Conservation (phyloP, 1,140 invertebrate species). For the Vanessa atalanta region DNA sequence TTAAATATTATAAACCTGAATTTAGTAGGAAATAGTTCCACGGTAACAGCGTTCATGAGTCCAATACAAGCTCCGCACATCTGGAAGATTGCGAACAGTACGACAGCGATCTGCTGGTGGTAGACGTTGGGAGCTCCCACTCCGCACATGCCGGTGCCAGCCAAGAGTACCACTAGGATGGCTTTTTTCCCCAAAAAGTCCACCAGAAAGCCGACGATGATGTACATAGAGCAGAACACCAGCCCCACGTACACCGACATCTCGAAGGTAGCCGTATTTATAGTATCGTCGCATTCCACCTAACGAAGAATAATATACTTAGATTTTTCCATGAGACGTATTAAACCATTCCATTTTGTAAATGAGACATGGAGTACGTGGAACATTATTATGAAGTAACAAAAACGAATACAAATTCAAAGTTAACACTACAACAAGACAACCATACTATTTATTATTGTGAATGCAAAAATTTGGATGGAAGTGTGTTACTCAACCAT, state of each 20-base stretch:
- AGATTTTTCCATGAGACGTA: background rate
- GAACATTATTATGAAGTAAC: too few species aligned
- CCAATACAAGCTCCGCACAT: slow-evolving; percentile 75
- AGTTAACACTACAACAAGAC: too few species aligned
- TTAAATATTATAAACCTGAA: slow-evolving; percentile 59
- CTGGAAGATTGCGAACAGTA: slow-evolving; percentile 72
- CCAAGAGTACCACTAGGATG: slow-evolving; percentile 61
- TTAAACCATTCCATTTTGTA: too few species aligned
- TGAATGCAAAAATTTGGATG: too few species aligned
- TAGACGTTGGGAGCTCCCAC: slow-evolving; percentile 54
- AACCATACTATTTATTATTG: too few species aligned
- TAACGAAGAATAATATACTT: slow-evolving; percentile 19
- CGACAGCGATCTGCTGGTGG: slow-evolving; percentile 58
- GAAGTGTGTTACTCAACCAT: too few species aligned
- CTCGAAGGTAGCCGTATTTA: slow-evolving; percentile 69
- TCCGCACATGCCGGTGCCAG: slow-evolving; percentile 58
- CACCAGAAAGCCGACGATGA: slow-evolving; percentile 71
- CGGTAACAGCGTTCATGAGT: slow-evolving; percentile 73
- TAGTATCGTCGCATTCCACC: slow-evolving; percentile 63
- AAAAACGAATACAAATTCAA: too few species aligned
- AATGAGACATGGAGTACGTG: too few species aligned
- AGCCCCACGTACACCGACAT: slow-evolving; percentile 73
- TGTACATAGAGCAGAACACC: slow-evolving; percentile 74
- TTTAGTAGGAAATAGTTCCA: slow-evolving; percentile 73
- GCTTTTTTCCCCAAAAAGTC: slow-evolving; percentile 71